A percentile compares a stretch with the other conserved stretches of the same genome.
Conservation (phyloP, 2,888 invertebrate species). For the Eristalis pertinax region DNA sequence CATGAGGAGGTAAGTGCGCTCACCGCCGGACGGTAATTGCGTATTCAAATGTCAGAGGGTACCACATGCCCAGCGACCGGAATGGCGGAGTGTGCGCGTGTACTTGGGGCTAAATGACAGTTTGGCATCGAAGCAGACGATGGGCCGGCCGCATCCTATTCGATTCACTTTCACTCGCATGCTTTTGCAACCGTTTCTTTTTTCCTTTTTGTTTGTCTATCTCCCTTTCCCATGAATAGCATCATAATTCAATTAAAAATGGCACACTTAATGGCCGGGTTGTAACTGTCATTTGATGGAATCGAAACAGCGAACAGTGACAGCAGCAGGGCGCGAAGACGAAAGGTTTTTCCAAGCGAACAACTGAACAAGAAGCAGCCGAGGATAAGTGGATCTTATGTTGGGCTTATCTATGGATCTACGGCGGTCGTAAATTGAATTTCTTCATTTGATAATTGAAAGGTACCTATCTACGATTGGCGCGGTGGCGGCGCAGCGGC, state of each 20-base stretch:
- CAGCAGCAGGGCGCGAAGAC: conserved; percentile 6
- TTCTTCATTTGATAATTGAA: conserved; percentile 45
- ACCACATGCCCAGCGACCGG: neutral
- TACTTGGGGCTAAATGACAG: conserved; percentile 13
- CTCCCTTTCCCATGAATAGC: conserved; percentile 46
- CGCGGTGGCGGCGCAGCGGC: too few relatives aligned
- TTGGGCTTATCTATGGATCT: conserved; percentile 16
- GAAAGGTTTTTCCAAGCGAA: conserved; percentile 1
- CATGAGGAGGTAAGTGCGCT: conserved; percentile 16
- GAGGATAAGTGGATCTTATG: conserved; percentile 39
- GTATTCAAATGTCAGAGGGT: neutral
- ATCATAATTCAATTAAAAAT: conserved; percentile 68
- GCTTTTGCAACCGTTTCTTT: conserved; percentile 23
- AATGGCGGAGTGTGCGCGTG: neutral
- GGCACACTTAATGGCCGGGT: conserved; percentile 39
- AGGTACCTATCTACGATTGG: neutral
- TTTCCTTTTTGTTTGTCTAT: conserved; percentile 9
- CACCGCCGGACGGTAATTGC: neutral
- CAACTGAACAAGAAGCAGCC: conserved; percentile 18
- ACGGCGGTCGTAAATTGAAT: conserved; percentile 21
- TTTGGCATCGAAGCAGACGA: conserved; percentile 35
- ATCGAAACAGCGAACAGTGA: neutral
- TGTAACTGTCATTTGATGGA: conserved; percentile 11
- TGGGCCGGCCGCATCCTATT: neutral
- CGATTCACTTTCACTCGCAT: conserved; percentile 46